phyloP scores from a whole-genome alignment of 23 tunicate species.

The Trididemnum miniatum region DNA sequence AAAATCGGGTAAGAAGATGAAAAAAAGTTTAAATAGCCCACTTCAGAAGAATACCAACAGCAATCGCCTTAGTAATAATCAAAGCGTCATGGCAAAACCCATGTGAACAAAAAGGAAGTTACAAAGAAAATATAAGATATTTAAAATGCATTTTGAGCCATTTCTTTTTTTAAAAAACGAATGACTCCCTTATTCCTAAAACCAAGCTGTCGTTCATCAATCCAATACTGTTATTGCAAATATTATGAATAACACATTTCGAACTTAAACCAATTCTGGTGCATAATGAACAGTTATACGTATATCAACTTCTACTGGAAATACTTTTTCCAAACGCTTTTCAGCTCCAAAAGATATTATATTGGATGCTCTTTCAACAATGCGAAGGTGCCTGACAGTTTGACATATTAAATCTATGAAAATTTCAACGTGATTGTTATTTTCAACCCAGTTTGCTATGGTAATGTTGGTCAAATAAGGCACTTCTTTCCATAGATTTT shows the following conservation, averaged over 20 bases:
- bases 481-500: constrained; percentile 72
- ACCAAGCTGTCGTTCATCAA: too few relatives aligned
- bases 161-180: too few relatives aligned
- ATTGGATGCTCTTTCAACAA: constrained; percentile 11
- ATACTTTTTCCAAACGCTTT: not conserved
- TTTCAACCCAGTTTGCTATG: constrained; percentile 35
- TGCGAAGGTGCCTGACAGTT: constrained; percentile 13
- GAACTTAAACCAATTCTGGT: not conserved
- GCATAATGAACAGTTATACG: not conserved
- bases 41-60: too few relatives aligned
- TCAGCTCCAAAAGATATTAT: constrained; percentile 7
- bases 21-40: too few relatives aligned
- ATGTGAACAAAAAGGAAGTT: too few relatives aligned
- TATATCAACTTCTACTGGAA: not conserved
- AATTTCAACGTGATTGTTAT: constrained; percentile 25
- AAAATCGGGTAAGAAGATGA: too few relatives aligned
- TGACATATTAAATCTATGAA: constrained; percentile 26
- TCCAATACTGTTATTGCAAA: too few relatives aligned
- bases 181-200: too few relatives aligned
- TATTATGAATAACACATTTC: not conserved
- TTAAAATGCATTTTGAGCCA: too few relatives aligned
- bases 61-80: too few relatives aligned
- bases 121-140: too few relatives aligned
- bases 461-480: constrained; percentile 63
- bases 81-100: too few relatives aligned